Evolutionary conservation across 2,888 invertebrate species (phyloP).

Genomic region (Rotaria sp.): DNA sequence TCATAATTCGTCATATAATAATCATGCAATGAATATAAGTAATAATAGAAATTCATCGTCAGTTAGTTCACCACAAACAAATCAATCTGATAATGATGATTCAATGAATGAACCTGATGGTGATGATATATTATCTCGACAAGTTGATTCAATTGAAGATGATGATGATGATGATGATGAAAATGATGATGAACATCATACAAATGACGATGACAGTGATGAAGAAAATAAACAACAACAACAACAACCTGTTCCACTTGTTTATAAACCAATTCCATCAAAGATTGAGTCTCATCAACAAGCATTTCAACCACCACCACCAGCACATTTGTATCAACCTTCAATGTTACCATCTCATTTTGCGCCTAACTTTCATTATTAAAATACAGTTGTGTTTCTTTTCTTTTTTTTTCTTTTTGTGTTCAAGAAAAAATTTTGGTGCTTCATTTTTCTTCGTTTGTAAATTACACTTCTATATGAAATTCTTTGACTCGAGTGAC

Average conservation of each 20-base stretch:
- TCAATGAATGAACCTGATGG: not conserved
- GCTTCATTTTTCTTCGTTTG: not conserved
- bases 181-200: not conserved
- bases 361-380: conserved; percentile 2
- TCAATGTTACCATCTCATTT: not conserved
- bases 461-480: not conserved
- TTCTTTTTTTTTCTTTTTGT: not conserved
- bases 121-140: not conserved
- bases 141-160: not conserved
- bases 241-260: not conserved
- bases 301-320: not conserved
- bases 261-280: not conserved
- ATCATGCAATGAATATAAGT: not conserved
- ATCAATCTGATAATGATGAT: conserved; percentile 3
- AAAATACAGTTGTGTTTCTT: not conserved
- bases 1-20: not conserved
- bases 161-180: not conserved
- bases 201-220: not conserved
- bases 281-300: not conserved
- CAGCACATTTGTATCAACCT: conserved; percentile 4
- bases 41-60: not conserved
- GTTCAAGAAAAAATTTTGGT: not conserved
- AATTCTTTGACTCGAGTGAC: conserved; percentile 22
- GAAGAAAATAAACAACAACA: not conserved
- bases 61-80: not conserved